Percentiles rank a stretch among this genome's conserved stretches.
These are phyloP conservation scores for Tragulus kanchil DNA, from an alignment of 2,113 vertebrate species.

Conservation along the genomic window DNA sequence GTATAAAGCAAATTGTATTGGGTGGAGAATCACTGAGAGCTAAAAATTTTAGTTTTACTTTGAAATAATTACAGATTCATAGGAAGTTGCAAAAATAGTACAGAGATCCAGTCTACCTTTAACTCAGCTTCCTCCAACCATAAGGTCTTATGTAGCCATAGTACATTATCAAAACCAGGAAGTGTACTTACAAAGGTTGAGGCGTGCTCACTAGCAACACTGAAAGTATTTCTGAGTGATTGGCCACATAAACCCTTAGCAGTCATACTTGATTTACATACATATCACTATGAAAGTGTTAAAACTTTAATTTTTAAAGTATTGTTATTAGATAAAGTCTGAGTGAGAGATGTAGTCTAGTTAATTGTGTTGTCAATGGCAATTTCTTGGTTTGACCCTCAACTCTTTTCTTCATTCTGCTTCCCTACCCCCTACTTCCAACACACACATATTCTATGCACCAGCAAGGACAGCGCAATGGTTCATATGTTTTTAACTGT, in stretches of 20 bases:
- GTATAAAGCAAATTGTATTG: neutral
- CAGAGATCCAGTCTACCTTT: no score
- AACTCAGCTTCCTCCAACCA: no score
- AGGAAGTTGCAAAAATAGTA: no score
- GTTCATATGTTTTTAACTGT: neutral
- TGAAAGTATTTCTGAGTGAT: neutral
- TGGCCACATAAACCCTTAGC: neutral
- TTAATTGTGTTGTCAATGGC: neutral
- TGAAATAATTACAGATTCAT: no score
- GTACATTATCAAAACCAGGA: neutral
- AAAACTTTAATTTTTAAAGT: neutral
- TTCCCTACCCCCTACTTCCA: neutral
- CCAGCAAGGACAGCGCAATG: neutral
- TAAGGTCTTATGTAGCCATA: no score
- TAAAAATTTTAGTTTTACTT: slow-evolving; percentile 11
- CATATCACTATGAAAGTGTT: neutral
- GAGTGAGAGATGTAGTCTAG: neutral
- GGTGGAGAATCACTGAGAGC: neutral
- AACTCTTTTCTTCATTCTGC: neutral
- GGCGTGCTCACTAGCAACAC: neutral
- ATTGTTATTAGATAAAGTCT: neutral
- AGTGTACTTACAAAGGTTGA: neutral
- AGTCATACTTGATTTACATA: neutral
- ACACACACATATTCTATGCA: neutral
- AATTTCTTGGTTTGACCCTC: neutral